Evolutionary conservation across 1,140 invertebrate genomes (phyloP).

Genomic region (Heterodera schachtii): DNA sequence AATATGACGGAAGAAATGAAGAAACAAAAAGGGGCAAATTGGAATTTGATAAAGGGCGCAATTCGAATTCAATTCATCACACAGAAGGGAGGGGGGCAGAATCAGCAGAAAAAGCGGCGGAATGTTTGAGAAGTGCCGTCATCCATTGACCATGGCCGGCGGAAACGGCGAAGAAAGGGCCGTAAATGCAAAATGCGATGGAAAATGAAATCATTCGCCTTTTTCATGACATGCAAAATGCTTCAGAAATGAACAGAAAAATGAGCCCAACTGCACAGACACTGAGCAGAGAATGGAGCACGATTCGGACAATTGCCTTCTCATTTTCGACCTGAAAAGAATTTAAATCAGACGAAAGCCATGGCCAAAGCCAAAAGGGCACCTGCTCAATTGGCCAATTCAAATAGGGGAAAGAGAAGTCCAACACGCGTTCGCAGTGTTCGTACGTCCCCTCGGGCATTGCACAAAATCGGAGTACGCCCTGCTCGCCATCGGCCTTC

Average conservation of each 20-base stretch:
- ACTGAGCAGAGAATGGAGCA: constrained; percentile 24
- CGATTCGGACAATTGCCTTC: constrained; percentile 32
- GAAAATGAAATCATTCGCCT: not conserved
- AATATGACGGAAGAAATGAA: constrained; percentile 9
- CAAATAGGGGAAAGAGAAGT: constrained; percentile 46
- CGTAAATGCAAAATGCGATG: not conserved
- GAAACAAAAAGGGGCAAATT: constrained; percentile 6
- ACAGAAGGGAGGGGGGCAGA: not conserved
- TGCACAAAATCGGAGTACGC: constrained; percentile 34
- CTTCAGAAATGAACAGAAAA: constrained; percentile 26
- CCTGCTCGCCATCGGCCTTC: not conserved
- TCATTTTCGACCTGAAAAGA: constrained; percentile 32
- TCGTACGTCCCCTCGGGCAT: constrained; percentile 30
- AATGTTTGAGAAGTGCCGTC: not conserved
- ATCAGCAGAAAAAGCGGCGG: not conserved
- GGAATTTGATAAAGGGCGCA: not conserved
- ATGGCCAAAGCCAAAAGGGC: no score
- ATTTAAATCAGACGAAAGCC: constrained; percentile 6
- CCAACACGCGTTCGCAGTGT: constrained; percentile 42
- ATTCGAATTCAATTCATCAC: not conserved
- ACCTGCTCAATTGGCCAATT: constrained; percentile 43
- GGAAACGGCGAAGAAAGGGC: not conserved
- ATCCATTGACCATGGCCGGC: not conserved
- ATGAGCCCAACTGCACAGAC: constrained; percentile 16
- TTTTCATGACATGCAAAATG: constrained; percentile 20